A percentile compares a stretch with the other conserved stretches of the same genome.
phyloP scores from a whole-genome alignment of 2,797 vertebrate species.

The Sebastes hubbsi region DNA sequence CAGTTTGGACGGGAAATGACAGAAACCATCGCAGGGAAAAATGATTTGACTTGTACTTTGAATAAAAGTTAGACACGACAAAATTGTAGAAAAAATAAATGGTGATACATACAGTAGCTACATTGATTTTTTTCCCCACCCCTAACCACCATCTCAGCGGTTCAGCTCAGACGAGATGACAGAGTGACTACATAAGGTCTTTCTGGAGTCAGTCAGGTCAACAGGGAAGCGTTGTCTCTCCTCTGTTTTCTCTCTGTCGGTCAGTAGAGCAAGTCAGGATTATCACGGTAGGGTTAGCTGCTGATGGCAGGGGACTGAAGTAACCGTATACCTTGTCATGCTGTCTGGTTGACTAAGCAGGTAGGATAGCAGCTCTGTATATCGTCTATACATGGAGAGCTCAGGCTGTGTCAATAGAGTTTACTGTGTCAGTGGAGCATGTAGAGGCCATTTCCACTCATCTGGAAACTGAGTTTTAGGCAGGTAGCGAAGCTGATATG shows the following conservation, averaged over 20 bases:
- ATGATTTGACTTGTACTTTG: no score
- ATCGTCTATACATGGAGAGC: slow-evolving; percentile 19
- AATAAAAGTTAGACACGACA: no score
- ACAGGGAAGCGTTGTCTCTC: not conserved
- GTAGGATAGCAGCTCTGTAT: slow-evolving; percentile 29
- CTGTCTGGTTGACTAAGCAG: slow-evolving; percentile 27
- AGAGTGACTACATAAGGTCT: not conserved
- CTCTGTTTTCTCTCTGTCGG: slow-evolving; percentile 6
- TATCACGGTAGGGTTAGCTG: slow-evolving; percentile 45
- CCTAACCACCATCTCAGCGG: not conserved
- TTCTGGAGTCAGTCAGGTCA: not conserved
- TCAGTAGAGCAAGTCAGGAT: slow-evolving; percentile 61
- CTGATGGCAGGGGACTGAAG: slow-evolving; percentile 37
- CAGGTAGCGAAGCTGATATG: not conserved
- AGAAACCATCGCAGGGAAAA: no score
- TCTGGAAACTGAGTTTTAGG: not conserved
- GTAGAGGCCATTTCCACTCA: not conserved
- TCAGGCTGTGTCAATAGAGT: slow-evolving; percentile 13
- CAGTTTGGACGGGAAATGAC: no score
- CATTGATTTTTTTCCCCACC: no score
- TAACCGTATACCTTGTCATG: slow-evolving; percentile 43
- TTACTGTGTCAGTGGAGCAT: slow-evolving; percentile 18
- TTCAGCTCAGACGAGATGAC: not conserved
- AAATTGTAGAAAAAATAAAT: no score
- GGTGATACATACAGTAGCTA: no score